Base-by-base conservation (phyloP, 2,113 vertebrate genomes). In the Mungos mungo region DNA sequence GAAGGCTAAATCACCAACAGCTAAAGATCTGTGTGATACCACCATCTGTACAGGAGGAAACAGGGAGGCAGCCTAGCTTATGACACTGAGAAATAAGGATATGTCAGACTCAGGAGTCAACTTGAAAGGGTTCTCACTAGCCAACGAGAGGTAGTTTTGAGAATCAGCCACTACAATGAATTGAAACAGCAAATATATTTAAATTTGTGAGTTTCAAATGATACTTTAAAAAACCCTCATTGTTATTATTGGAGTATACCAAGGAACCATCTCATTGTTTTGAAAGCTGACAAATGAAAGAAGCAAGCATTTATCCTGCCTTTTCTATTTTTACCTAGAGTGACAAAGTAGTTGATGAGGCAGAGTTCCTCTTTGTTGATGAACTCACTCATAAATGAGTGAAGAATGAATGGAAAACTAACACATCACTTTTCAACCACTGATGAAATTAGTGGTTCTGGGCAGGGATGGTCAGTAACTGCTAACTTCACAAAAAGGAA, bases 191-290 rank as follows among this genome's bases (percentile, higher is more conserved):
- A 87, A 90, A 57, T 86, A 45, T 69, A 41, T 82, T 93, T 68
- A 76, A 86, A 69, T 83, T 80, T 68, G 27, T 90, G 50, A 92
- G 52, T 96, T 96, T 76, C 81, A 92, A 41, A 89, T 74, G n/a
- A 72, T 72, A 54, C 14, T 95, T 85, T 0, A 29, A 66, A 87
- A n/a, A 63, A 47, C 31, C 4, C 13, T 79, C 52, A 23, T 52
- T 63, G 23, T 80, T n/a, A 27, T 81, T 38, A 50, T 57, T 85
- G 19, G n/a, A 79, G 31, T 38, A 76, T 38, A 57, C 4, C 35
- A 89, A 45, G 38, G 31, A 80, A 45, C 7, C 10, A 54, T 27
- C 25, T 84, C 19, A 66, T 93, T 91, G 84, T 63, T 93, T 90
- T 81, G 85, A 95, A 92, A 74, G 63, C 47, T 50, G 57, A 29